Evolutionary conservation across 2,113 vertebrate species (phyloP).

Genomic region (Burhinus bistriatus): DNA sequence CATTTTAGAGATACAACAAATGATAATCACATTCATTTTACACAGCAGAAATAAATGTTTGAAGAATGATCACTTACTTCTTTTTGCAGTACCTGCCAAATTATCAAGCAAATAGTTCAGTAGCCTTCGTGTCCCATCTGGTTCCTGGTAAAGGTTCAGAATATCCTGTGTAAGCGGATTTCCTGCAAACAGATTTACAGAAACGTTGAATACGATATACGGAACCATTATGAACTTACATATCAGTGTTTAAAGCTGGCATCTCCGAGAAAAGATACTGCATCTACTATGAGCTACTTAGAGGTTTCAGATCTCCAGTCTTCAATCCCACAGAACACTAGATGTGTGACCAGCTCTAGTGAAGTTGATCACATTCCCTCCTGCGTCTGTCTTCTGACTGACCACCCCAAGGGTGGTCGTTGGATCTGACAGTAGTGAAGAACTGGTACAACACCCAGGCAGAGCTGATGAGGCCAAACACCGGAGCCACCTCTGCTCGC

Average conservation of each 20-base stretch:
- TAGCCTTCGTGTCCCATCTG: constrained; percentile 94
- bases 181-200: constrained; percentile 78
- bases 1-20: constrained; percentile 21
- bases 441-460: not conserved
- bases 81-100: constrained; percentile 97
- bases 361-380: not conserved
- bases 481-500: not conserved
- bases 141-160: constrained; percentile 97
- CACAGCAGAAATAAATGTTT: constrained; percentile 38
- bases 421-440: not conserved
- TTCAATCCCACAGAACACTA: not conserved
- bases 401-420: not conserved
- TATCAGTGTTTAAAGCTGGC: not conserved
- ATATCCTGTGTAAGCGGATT: constrained; percentile 99
- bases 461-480: not conserved
- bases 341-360: not conserved
- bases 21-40: constrained; percentile 63
- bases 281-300: not conserved
- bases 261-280: not conserved
- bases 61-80: constrained; percentile 83
- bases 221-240: not conserved
- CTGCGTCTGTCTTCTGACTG: not conserved
- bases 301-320: not conserved
- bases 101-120: constrained; percentile 99
- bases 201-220: not conserved